Base-by-base conservation (phyloP, 2,113 vertebrate genomes). In the Nannobrachium achirus region DNA sequence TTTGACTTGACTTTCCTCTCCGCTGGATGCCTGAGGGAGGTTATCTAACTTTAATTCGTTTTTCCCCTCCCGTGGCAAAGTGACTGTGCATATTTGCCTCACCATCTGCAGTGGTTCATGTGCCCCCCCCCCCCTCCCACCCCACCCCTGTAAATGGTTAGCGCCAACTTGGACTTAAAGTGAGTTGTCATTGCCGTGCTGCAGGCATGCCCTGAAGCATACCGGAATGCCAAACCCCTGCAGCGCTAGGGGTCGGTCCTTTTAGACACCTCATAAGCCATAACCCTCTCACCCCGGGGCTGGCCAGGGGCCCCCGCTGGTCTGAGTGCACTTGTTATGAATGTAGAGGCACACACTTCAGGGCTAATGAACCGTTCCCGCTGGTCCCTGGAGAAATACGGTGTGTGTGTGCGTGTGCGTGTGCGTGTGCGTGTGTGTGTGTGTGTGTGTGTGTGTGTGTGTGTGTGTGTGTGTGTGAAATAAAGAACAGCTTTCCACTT, bases 21-120 rank as follows among this genome's bases (percentile, higher is more conserved):
- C 13, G 57, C 82, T 64, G 69, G 69, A 81, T 75, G 69, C 82
- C 83, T 15, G 50, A 68, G 58, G 71, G 83, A 80, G 73, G 10
- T 70, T 80, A 81, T 86, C 76, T 82, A 79, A 84, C 77, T 84
- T 86, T 84, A 89, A 89, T 86, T 78, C 81, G 75, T 89, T 89
- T 85, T 81, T 71, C 56, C 79, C 63, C 73, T 83, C 80, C 84
- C 76, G 57, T 39, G 76, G 76, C 56, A 63, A 66, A 74, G 57
- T 56, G 58, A 56, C 7, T 2, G 38, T 16, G 51, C 57, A 48
- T 73, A 69, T 83, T 78, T 84, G 62, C 65, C 72, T 82, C 38
- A 66, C 3, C 69, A 67, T 63, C 38, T 6, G 71, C 14, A 63
- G 67, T 6, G 14, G 42, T 66, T 56, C 52, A 11, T 68, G 49